Percentiles rank a stretch among this genome's conserved stretches.
These are phyloP conservation scores for Ophion slaviceki DNA, from an alignment of 2,888 invertebrate species.

Conservation along the genomic window DNA sequence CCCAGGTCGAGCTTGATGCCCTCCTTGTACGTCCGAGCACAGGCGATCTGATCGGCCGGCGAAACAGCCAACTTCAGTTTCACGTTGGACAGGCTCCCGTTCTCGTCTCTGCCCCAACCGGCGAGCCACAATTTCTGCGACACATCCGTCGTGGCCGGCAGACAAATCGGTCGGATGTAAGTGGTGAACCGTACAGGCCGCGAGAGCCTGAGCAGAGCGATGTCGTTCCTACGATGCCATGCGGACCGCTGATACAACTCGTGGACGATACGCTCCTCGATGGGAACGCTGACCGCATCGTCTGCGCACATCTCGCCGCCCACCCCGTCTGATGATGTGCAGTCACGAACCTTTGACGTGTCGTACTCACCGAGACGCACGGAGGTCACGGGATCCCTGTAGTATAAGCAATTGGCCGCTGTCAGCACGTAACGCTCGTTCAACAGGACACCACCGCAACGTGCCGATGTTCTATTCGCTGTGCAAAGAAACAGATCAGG, in stretches of 20 bases:
- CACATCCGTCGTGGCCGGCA: constrained; percentile 83
- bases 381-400: constrained; percentile 86
- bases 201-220: constrained; percentile 88
- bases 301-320: constrained; percentile 85
- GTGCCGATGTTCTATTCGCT: constrained; percentile 87
- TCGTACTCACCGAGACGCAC: constrained; percentile 89
- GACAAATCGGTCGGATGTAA: constrained; percentile 86
- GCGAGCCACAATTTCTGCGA: constrained; percentile 85
- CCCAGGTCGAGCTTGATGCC: constrained; percentile 83
- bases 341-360: constrained; percentile 85
- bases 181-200: constrained; percentile 85
- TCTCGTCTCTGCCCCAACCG: constrained; percentile 88
- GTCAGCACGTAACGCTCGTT: constrained; percentile 89
- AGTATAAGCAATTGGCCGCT: constrained; percentile 90
- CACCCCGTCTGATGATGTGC: constrained; percentile 59
- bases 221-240: constrained; percentile 84
- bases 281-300: constrained; percentile 86
- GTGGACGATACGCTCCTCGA: constrained; percentile 88
- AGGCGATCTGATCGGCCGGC: constrained; percentile 83
- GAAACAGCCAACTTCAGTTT: constrained; percentile 86
- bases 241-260: constrained; percentile 87
- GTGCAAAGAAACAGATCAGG: constrained; percentile 68
- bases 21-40: constrained; percentile 84
- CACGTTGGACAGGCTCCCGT: constrained; percentile 84
- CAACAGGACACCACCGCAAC: constrained; percentile 91